Percentiles rank a stretch among this genome's conserved stretches.
These are phyloP conservation scores for Macrophya alboannulata DNA, from an alignment of 2,888 invertebrate genomes.

Conservation along the genomic window DNA sequence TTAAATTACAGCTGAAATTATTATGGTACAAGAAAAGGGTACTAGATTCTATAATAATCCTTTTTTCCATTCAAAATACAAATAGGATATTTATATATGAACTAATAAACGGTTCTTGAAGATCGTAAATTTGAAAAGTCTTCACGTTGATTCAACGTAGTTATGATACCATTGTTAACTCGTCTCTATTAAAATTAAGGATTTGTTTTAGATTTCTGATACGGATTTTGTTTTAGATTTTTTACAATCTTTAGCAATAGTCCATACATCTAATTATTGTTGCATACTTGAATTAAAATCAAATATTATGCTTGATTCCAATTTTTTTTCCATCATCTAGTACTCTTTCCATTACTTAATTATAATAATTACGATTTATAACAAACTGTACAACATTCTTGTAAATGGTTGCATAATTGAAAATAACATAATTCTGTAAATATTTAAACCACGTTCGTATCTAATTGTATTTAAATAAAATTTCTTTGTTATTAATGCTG, in stretches of 20 bases:
- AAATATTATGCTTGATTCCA: background rate
- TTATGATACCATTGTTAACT: background rate
- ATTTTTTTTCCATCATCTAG: background rate
- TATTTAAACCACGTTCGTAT: background rate
- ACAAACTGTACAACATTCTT: slow-evolving; percentile 30
- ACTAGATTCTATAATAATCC: background rate
- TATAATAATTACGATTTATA: background rate
- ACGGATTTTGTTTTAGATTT: background rate
- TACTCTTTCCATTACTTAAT: background rate
- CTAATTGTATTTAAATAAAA: background rate
- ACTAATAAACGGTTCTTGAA: background rate
- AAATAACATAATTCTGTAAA: background rate
- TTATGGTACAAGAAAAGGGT: slow-evolving; percentile 6
- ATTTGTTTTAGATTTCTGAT: background rate
- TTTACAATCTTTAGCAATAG: background rate
- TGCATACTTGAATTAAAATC: background rate
- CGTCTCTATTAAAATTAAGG: background rate
- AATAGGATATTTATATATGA: too few species aligned
- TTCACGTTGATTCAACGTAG: background rate
- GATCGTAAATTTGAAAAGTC: background rate
- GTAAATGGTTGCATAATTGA: background rate
- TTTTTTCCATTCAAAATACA: too few species aligned
- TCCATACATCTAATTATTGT: background rate
- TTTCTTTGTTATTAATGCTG: background rate
- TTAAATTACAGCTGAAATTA: slow-evolving; percentile 1